These are phyloP conservation scores for Ichneumon xanthorius DNA, from an alignment of 2,888 invertebrate species.

Conservation along the genomic window DNA sequence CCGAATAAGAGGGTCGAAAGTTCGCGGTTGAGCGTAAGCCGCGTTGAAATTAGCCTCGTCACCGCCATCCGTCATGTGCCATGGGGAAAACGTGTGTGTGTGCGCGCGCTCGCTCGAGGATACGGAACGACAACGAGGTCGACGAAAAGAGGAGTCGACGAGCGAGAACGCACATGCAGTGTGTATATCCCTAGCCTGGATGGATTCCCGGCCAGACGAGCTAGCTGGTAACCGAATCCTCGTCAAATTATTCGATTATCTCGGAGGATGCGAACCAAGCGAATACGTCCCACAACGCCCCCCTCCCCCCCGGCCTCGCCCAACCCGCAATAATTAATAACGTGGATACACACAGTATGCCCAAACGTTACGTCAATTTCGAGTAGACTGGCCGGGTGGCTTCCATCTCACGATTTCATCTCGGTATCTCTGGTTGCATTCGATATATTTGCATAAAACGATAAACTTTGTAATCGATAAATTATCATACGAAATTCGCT, in stretches of 20 bases:
- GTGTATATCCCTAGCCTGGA: constrained; percentile 28
- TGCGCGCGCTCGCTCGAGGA: neutral
- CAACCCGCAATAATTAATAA: constrained; percentile 74
- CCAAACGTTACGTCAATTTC: neutral
- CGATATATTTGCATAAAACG: neutral
- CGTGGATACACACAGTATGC: constrained; percentile 44
- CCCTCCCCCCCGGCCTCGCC: constrained; percentile 1
- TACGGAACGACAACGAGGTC: constrained; percentile 16
- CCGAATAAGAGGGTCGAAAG: constrained; percentile 60
- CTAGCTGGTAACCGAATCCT: constrained; percentile 69
- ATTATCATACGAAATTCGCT: constrained; percentile 8
- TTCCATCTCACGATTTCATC: constrained; percentile 3
- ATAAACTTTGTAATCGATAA: constrained; percentile 25
- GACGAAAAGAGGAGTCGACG: constrained; percentile 39
- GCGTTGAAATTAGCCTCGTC: constrained; percentile 73
- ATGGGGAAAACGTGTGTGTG: constrained; percentile 40
- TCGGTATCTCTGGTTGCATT: neutral
- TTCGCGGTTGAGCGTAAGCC: constrained; percentile 65
- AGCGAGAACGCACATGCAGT: constrained; percentile 7
- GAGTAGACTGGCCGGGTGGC: neutral
- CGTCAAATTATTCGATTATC: constrained; percentile 75
- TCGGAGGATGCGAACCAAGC: constrained; percentile 51
- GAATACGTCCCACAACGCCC: constrained; percentile 64
- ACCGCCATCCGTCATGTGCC: constrained; percentile 72
- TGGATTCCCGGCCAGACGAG: constrained; percentile 63